These are phyloP conservation scores for Excalfactoria chinensis DNA, from an alignment of 2,113 vertebrate species.

Conservation along the genomic window DNA sequence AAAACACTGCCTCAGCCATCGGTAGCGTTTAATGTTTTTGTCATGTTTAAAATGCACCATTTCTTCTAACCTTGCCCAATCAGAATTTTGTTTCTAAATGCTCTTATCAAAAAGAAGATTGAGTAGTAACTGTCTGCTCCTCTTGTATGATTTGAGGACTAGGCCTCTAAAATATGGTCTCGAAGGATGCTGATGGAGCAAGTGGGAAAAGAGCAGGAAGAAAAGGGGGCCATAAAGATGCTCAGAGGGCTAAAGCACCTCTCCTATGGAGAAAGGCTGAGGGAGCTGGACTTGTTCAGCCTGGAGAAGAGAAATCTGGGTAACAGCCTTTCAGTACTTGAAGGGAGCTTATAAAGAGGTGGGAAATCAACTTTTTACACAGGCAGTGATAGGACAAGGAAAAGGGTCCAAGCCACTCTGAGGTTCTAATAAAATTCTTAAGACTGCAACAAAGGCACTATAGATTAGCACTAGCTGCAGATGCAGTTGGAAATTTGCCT, in stretches of 20 bases:
- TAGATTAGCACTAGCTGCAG: neutral
- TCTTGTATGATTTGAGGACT: neutral
- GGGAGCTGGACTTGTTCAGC: neutral
- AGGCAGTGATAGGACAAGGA: neutral
- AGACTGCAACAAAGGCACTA: neutral
- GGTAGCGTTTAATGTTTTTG: neutral
- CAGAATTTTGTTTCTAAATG: neutral
- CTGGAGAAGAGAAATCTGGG: neutral
- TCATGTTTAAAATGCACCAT: neutral
- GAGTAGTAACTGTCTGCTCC: too few relatives aligned
- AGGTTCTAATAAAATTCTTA: neutral
- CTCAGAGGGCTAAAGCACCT: neutral
- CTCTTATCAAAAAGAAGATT: neutral
- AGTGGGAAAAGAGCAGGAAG: neutral
- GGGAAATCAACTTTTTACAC: neutral
- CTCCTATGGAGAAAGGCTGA: neutral
- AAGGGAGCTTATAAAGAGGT: neutral
- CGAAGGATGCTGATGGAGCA: neutral
- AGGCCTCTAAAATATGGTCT: too few relatives aligned
- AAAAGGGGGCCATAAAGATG: neutral
- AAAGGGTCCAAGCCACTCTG: neutral
- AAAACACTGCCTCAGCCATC: neutral
- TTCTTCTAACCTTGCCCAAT: neutral
- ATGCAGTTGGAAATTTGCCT: neutral
- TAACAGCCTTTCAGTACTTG: too few relatives aligned